Evolutionary conservation across 2,797 vertebrate species (phyloP), one percentile per base, ranked within the genome.

Genomic region (Orientallactaga sibirica): DNA sequence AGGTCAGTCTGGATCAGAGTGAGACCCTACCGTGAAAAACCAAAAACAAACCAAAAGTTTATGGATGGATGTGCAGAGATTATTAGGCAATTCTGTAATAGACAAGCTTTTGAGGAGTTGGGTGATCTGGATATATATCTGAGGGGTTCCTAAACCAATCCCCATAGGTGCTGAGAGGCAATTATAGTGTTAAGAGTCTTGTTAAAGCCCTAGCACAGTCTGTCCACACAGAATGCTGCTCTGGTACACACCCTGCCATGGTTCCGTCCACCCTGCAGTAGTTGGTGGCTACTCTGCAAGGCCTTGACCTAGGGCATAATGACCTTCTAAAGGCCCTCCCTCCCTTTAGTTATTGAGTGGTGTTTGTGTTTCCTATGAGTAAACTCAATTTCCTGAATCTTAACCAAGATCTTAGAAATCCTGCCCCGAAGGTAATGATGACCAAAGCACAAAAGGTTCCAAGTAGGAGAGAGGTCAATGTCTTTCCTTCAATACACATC

Each of bases 371-470:
- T 91, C 68, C 79, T 78, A 64, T 14, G 62, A 81, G 14, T 77
- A 74, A 88, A 84, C 66, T 80, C 64, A 27, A 33, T 77, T 88
- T 67, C 77, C 68, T 16, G 3, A 58, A 43, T 70, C 52, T 90
- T 84, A 74, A 73, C 52, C 61, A 86, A 88, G 27, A 86, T 80
- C 55, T 82, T 92, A 82, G 76, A 91, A 94, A 92, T 62, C 71
- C 68, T 70, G 3, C 0, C 37, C 58, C 18, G 12, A 74, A 92
- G 76, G 8, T 37, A 37, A 37, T 19, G 33, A 90, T 29, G 61
- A 55, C 24, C 73, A 75, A 83, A 88, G 37, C 37, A 14, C 76
- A 79, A 43, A 75, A 61, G 64, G 86, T 70, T 33, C 48, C 18
- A 81, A 16, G 22, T 2, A 27, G 67, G 48, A 88, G 41, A 58